Base-by-base conservation (phyloP, 2,797 vertebrate species). In the Pangasius krempfi region DNA sequence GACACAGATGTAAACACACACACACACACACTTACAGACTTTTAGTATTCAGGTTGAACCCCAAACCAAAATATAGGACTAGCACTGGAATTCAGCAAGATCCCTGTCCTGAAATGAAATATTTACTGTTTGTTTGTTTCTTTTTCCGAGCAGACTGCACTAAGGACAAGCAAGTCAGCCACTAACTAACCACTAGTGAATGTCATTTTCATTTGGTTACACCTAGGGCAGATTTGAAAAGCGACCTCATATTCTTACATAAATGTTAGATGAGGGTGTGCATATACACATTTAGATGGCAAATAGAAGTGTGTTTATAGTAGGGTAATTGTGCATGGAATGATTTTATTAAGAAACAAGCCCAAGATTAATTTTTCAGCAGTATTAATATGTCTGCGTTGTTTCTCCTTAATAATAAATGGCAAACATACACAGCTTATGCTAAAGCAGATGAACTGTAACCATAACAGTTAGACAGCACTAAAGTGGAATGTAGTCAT, bases 211-310 rank as follows among this genome's bases (percentile, higher is more conserved):
- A 81, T 76, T 90, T 85, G 64, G 85, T 88, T 86, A 88, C 75
- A 91, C 90, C 85, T 83, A 60, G 75, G 87, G 90, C 88, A 87
- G 30, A 72, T 58, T 60, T 40, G 62, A 87, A 88, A 83, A 81
- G 58, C 73, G 37, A 81, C 52, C 20, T 44, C 40, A 20, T 83
- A 64, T n/a, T 20, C 37, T n/a, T 64, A 64, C 27, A 47, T 64
- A 64, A 83, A 83, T 82, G 37, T 64, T 83, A 64, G 37, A 44
- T 83, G 81, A n/a, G 58, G 47, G 58, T 64, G 81, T 82, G 54
- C 60, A 81, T 52, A n/a, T 58, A 81, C 79, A 60, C 33, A 60
- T 27, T 82, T 62, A 16, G 25, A 82, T 44, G 37, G 25, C 37
- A 44, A 64, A 27, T 1, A 62, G 58, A 62, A 40, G 25, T 44